Percentiles rank a stretch among this genome's conserved stretches.
phyloP scores from a whole-genome alignment of 2,113 vertebrate genomes.

The Alces alces region DNA sequence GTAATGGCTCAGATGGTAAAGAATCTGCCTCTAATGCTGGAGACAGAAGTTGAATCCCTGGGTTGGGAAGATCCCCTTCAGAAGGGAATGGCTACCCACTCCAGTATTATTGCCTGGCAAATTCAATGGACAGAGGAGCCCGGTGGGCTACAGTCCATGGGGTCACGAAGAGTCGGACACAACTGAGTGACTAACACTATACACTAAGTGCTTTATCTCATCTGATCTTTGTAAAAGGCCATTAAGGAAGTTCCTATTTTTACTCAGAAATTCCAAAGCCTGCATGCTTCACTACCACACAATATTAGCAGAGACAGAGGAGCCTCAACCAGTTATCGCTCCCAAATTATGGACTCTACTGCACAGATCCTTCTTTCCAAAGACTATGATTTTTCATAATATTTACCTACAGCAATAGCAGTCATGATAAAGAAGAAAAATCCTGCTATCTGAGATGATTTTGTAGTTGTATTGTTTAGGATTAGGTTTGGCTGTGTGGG shows the following conservation, averaged over 20 bases:
- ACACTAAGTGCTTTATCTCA: not conserved
- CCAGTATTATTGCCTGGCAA: not conserved
- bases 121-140: not conserved
- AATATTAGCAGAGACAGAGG: not conserved
- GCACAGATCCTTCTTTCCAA: not conserved
- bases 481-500: not conserved
- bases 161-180: not conserved
- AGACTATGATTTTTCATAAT: not conserved
- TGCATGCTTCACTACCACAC: not conserved
- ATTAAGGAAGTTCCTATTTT: not conserved
- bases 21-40: not conserved
- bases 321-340: not conserved
- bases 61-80: not conserved
- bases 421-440: not conserved
- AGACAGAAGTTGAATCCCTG: not conserved
- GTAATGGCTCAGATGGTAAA: not conserved
- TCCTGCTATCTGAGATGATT: not conserved
- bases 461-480: not conserved
- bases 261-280: not conserved
- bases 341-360: not conserved
- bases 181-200: not conserved
- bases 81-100: not conserved
- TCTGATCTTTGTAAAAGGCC: not conserved
- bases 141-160: not conserved
- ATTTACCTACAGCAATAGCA: not conserved